These are phyloP conservation scores for Hesperia comma DNA, from an alignment of 2,888 invertebrate genomes.

Conservation along the genomic window DNA sequence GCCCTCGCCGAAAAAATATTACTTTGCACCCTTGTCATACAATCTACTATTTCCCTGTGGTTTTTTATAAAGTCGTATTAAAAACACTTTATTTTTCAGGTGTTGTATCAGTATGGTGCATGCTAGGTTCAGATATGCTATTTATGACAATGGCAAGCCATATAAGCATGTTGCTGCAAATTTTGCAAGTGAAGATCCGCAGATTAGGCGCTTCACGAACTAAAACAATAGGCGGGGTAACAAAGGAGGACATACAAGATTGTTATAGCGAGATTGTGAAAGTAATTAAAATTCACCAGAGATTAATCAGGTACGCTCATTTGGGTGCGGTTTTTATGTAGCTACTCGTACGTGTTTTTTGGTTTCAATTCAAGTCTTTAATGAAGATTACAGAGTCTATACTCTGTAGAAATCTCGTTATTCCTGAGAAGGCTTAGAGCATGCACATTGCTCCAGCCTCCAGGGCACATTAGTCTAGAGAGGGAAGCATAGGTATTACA, in stretches of 20 bases:
- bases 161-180: slow-evolving; percentile 66
- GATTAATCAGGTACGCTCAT: slow-evolving; percentile 64
- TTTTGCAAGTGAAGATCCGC: slow-evolving; percentile 65
- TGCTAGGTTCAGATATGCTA: slow-evolving; percentile 67
- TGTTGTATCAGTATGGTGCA: slow-evolving; percentile 61
- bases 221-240: slow-evolving; percentile 10
- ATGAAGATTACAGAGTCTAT: no score
- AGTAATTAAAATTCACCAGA: slow-evolving; percentile 65
- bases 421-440: no score
- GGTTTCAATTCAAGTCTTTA: no score
- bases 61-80: not conserved
- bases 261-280: slow-evolving; percentile 60
- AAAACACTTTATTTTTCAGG: slow-evolving; percentile 48
- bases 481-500: no score
- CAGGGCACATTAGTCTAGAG: no score
- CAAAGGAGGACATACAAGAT: slow-evolving; percentile 40
- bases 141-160: slow-evolving; percentile 73
- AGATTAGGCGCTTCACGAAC: slow-evolving; percentile 45
- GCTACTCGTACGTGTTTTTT: no score
- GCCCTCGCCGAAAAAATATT: no score
- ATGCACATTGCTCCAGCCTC: no score
- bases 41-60: not conserved
- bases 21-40: no score
- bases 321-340: not conserved
- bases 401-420: no score